phyloP scores from a whole-genome alignment of 2,888 invertebrate species.

The Sisyra terminalis region DNA sequence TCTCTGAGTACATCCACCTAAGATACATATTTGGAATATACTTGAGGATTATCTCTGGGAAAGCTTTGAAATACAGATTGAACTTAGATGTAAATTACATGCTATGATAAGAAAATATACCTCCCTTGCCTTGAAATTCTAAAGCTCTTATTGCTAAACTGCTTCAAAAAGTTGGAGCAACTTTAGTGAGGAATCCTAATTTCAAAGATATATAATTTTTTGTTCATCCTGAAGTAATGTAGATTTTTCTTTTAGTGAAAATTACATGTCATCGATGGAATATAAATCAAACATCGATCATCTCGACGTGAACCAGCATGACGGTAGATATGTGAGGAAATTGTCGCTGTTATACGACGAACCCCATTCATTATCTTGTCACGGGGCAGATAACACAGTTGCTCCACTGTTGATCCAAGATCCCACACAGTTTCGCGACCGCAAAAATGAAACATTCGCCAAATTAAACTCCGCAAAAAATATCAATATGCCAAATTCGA shows the following conservation, averaged over 20 bases:
- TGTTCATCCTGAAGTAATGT: background rate
- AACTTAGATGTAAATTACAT: too few species aligned
- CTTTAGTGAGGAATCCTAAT: too few species aligned
- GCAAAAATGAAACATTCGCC: constrained; percentile 1
- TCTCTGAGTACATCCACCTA: too few species aligned
- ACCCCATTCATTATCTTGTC: background rate
- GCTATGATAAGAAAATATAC: too few species aligned
- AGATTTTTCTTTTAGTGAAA: background rate
- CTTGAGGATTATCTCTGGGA: too few species aligned
- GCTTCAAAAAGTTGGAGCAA: too few species aligned
- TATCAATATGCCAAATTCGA: background rate
- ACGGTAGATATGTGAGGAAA: constrained; percentile 1
- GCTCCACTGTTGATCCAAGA: constrained; percentile 3
- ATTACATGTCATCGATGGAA: constrained; percentile 4
- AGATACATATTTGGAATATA: too few species aligned
- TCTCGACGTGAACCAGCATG: constrained; percentile 4
- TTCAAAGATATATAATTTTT: background rate
- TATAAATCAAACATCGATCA: constrained; percentile 9
- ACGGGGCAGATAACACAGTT: background rate
- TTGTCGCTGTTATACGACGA: background rate
- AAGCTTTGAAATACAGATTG: too few species aligned
- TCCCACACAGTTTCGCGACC: background rate
- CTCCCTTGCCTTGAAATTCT: too few species aligned
- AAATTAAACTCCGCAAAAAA: background rate
- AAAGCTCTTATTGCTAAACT: too few species aligned